Evolutionary conservation across 2,888 invertebrate genomes (phyloP).

Genomic region (Cosmopolites sordidus): DNA sequence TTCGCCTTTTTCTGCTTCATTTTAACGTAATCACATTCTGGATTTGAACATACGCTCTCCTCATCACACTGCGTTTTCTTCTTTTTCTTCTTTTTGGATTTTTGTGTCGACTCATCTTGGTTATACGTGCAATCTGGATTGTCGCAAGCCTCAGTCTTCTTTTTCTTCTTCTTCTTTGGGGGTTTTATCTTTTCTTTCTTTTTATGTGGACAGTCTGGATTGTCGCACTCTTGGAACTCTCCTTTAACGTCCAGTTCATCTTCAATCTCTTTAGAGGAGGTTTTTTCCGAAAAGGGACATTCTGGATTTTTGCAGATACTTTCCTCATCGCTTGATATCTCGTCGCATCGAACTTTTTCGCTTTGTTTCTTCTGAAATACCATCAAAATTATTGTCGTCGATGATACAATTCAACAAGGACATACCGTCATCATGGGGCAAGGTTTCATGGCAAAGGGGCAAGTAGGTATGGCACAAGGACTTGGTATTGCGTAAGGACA

Average conservation of each 20-base stretch:
- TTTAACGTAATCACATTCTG: constrained; percentile 11
- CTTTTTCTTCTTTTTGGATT: not conserved
- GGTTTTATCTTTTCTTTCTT: constrained; percentile 7
- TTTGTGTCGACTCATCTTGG: not conserved
- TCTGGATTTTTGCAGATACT: constrained; percentile 31
- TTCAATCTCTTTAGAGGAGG: constrained; percentile 4
- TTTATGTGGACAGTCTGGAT: constrained; percentile 29
- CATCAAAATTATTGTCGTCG: not conserved
- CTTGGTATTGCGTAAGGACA: constrained; percentile 42
- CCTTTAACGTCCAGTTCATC: constrained; percentile 11
- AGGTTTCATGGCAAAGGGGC: constrained; percentile 16
- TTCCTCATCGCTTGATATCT: constrained; percentile 12
- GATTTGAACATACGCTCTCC: constrained; percentile 14
- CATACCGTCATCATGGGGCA: constrained; percentile 18
- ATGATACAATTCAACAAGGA: not conserved
- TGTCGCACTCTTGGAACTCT: constrained; percentile 27
- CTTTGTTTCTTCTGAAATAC: no score
- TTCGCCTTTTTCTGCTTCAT: constrained; percentile 6
- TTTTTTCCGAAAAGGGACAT: constrained; percentile 29
- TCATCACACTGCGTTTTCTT: not conserved
- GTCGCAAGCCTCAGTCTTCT: not conserved
- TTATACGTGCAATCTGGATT: not conserved
- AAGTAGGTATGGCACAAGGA: constrained; percentile 22
- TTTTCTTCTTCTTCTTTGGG: not conserved
- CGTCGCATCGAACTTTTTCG: not conserved